These are phyloP conservation scores for Anguilla obscura DNA, from an alignment of 2,797 vertebrate genomes.

Conservation along the genomic window DNA sequence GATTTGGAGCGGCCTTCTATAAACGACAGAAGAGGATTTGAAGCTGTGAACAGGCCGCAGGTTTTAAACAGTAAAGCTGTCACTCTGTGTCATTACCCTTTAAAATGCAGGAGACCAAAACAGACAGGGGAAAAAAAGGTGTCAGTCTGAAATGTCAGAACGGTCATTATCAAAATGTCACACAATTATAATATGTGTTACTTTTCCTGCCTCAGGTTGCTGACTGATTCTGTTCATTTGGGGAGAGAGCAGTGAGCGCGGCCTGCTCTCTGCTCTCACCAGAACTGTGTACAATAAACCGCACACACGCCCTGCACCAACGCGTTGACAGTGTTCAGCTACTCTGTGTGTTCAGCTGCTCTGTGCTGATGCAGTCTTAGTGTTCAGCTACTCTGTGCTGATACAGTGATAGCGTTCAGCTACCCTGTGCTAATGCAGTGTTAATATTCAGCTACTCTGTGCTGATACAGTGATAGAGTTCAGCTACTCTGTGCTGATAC, in stretches of 20 bases:
- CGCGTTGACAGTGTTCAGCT: no score
- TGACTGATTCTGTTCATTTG: constrained; percentile 56
- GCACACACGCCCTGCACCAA: constrained; percentile 2
- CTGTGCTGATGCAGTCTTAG: no score
- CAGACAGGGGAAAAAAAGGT: constrained; percentile 49
- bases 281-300: neutral
- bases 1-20: neutral
- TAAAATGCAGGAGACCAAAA: constrained; percentile 52
- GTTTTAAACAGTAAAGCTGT: constrained; percentile 57
- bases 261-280: neutral
- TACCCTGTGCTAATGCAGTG: no score
- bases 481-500: no score
- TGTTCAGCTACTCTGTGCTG: no score
- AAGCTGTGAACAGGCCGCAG: constrained; percentile 32
- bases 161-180: constrained; percentile 69
- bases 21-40: constrained; percentile 25
- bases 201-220: constrained; percentile 54
- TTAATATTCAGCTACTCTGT: no score
- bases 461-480: no score
- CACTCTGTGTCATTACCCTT: constrained; percentile 61
- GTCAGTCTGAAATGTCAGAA: constrained; percentile 63
- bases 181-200: constrained; percentile 59
- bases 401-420: no score
- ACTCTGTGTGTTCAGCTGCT: no score
- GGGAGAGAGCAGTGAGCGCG: constrained; percentile 29